phyloP scores from a whole-genome alignment of 2,113 vertebrate genomes.

The Alexandromys fortis region DNA sequence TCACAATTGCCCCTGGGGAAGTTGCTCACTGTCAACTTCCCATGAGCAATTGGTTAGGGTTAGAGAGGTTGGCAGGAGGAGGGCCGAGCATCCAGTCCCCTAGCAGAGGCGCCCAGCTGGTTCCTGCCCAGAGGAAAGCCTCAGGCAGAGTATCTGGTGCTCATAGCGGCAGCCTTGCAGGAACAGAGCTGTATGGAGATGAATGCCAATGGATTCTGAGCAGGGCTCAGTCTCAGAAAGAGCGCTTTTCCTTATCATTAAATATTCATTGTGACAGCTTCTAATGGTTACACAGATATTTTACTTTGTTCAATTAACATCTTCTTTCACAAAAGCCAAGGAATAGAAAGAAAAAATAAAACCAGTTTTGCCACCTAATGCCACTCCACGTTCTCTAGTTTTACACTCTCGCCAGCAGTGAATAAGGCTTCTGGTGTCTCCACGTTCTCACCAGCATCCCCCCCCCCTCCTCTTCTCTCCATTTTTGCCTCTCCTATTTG shows the following conservation, averaged over 20 bases:
- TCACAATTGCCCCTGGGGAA: constrained; percentile 6
- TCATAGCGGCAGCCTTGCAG: neutral
- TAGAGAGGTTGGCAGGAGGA: neutral
- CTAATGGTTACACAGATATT: neutral
- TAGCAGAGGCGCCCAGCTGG: neutral
- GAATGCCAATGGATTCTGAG: neutral
- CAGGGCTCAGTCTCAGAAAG: neutral
- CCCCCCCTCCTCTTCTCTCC: neutral
- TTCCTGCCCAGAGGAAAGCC: neutral
- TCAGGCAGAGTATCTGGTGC: neutral
- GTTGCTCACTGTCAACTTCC: neutral
- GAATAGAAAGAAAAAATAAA: neutral
- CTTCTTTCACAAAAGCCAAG: neutral
- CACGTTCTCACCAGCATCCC: neutral
- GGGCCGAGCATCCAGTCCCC: neutral
- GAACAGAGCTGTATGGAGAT: neutral
- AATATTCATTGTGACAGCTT: constrained; percentile 44
- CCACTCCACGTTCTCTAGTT: neutral
- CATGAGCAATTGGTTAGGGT: neutral
- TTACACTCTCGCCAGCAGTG: neutral
- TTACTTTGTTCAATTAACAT: constrained; percentile 38
- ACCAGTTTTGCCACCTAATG: neutral
- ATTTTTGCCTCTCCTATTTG: neutral
- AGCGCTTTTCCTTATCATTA: neutral
- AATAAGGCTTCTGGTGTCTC: neutral